Conservation (phyloP, 2,113 vertebrate species). For the Vicugna pacos region DNA sequence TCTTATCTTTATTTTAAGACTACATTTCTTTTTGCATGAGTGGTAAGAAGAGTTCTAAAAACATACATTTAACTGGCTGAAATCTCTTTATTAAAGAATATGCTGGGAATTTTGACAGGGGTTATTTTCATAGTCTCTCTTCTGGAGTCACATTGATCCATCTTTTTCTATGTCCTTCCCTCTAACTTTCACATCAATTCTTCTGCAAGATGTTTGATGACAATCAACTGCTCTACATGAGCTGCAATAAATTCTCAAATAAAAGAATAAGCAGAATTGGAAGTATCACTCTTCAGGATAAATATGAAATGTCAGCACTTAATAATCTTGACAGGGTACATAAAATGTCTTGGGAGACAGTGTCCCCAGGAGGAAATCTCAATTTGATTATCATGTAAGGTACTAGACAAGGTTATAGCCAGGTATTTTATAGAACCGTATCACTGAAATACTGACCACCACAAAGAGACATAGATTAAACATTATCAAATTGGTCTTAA, state of each 20-base stretch:
- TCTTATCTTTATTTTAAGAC: slow-evolving; percentile 1
- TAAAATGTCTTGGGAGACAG: slow-evolving; percentile 32
- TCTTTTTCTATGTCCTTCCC: not conserved
- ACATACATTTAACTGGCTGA: not conserved
- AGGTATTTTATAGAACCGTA: not conserved
- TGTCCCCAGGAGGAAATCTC: not conserved
- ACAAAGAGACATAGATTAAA: not conserved
- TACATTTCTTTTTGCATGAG: slow-evolving; percentile 13
- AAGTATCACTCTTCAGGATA: slow-evolving; percentile 50
- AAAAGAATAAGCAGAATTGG: slow-evolving; percentile 23
- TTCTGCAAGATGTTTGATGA: slow-evolving; percentile 52
- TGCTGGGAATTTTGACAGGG: not conserved
- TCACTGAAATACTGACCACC: not conserved
- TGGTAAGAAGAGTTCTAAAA: not conserved
- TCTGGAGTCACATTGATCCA: not conserved
- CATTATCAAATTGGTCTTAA: not conserved
- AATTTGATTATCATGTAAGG: not conserved
- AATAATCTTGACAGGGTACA: not conserved
- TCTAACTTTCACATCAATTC: slow-evolving; percentile 18
- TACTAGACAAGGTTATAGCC: not conserved
- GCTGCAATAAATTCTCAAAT: slow-evolving; percentile 45
- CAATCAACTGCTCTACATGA: not conserved
- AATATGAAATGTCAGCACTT: slow-evolving; percentile 47
- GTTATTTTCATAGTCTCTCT: slow-evolving; percentile 19
- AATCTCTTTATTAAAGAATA: slow-evolving; percentile 36